A percentile compares a stretch with the other conserved stretches of the same genome.
Evolutionary conservation across 1,140 invertebrate genomes (phyloP).

Genomic region (Periplaneta americana): DNA sequence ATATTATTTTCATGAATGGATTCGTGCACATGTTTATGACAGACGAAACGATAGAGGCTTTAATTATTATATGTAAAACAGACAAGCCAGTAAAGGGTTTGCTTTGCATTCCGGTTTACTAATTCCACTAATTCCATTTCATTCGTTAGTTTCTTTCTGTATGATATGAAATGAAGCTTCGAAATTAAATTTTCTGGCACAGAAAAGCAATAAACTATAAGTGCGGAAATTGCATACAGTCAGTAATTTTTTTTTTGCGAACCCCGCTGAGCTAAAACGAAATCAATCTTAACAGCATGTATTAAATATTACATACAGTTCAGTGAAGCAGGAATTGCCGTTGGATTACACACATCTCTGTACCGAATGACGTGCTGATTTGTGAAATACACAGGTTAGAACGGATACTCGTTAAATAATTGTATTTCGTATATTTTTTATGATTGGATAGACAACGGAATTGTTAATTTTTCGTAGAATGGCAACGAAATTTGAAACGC

Average conservation of each 20-base stretch:
- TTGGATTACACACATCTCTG: background rate
- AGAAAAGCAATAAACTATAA: background rate
- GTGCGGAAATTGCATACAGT: background rate
- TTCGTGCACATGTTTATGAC: background rate
- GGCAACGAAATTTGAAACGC: background rate
- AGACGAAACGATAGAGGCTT: background rate
- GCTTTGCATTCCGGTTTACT: background rate
- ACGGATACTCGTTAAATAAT: background rate
- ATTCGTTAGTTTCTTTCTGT: background rate
- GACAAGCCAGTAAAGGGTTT: background rate
- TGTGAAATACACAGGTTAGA: background rate
- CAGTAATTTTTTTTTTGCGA: background rate
- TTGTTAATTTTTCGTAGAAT: background rate
- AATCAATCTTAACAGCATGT: background rate
- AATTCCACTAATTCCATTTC: background rate
- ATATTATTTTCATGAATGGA: background rate
- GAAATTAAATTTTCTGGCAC: background rate
- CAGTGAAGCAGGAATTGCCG: background rate
- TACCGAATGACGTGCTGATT: background rate
- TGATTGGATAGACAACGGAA: background rate
- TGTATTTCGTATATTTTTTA: background rate
- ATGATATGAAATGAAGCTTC: too few species aligned
- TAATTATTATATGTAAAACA: background rate
- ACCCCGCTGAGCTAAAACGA: background rate
- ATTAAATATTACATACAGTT: background rate